phyloP scores from a whole-genome alignment of 1,140 invertebrate species.

The Ips typographus region DNA sequence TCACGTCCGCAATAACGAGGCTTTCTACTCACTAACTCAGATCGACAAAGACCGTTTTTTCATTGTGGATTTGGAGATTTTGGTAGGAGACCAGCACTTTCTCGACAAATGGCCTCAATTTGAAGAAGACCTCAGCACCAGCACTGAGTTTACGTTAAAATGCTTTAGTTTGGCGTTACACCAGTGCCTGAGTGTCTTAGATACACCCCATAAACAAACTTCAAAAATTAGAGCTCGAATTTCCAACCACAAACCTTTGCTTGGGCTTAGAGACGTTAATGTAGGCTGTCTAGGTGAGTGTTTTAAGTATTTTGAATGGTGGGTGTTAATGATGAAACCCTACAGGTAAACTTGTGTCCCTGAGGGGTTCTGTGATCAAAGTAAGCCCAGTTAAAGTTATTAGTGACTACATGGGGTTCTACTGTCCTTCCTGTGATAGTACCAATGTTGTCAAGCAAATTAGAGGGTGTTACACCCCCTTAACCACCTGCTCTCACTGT shows the following conservation, averaged over 20 bases:
- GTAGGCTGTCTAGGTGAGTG: constrained; percentile 73
- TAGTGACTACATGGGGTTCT: constrained; percentile 78
- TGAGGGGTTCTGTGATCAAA: constrained; percentile 84
- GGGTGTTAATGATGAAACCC: constrained; percentile 25
- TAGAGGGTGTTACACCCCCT: constrained; percentile 62
- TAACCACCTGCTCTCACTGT: constrained; percentile 63
- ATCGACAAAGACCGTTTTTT: constrained; percentile 65
- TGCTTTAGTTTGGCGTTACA: constrained; percentile 73
- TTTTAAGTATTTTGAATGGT: constrained; percentile 13
- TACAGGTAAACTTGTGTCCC: constrained; percentile 77
- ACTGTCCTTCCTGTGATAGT: constrained; percentile 68
- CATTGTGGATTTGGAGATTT: constrained; percentile 63
- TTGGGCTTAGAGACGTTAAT: constrained; percentile 74
- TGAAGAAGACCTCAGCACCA: constrained; percentile 63
- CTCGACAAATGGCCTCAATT: constrained; percentile 62
- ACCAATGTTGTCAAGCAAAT: constrained; percentile 63
- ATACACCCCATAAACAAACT: constrained; percentile 47
- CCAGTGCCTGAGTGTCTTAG: constrained; percentile 56
- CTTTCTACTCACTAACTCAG: constrained; percentile 57
- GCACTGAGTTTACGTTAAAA: constrained; percentile 63
- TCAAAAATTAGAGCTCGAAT: constrained; percentile 65
- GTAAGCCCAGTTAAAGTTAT: constrained; percentile 75
- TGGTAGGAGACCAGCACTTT: constrained; percentile 64
- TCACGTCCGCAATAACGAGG: too few species aligned
- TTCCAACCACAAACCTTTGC: constrained; percentile 67